A percentile compares a stretch with the other conserved stretches of the same genome.
These are phyloP conservation scores for Opisthocomus hoazin DNA, from an alignment of 2,113 vertebrate genomes.

Conservation along the genomic window DNA sequence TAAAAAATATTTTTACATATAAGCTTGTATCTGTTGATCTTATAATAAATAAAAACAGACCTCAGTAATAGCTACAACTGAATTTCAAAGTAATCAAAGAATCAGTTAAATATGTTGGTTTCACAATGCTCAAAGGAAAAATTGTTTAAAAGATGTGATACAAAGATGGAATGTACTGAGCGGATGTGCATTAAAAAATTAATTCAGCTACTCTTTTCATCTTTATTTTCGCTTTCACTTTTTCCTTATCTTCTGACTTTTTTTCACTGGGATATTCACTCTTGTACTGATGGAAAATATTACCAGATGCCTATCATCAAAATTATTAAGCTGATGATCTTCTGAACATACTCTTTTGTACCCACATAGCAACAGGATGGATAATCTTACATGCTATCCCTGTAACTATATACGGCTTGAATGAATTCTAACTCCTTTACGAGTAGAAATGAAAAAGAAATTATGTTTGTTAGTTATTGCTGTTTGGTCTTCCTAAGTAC, in stretches of 20 bases:
- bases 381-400: neutral
- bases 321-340: neutral
- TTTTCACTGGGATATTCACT: neutral
- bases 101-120: neutral
- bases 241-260: neutral
- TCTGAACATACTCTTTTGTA: neutral
- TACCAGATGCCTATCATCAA: constrained; percentile 1
- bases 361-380: neutral
- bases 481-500: neutral
- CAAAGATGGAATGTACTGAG: neutral
- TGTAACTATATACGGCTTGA: constrained; percentile 15
- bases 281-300: neutral
- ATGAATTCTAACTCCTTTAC: neutral
- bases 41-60: neutral
- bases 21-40: neutral
- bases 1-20: neutral
- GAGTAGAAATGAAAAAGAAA: neutral
- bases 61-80: neutral
- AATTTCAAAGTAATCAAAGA: neutral
- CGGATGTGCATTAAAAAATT: neutral
- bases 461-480: constrained; percentile 20
- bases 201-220: neutral
- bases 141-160: neutral
- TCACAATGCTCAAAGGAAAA: neutral
- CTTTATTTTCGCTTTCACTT: neutral